Base-by-base conservation (phyloP, 1,140 invertebrate species). In the Aphelenchoides avenae region DNA sequence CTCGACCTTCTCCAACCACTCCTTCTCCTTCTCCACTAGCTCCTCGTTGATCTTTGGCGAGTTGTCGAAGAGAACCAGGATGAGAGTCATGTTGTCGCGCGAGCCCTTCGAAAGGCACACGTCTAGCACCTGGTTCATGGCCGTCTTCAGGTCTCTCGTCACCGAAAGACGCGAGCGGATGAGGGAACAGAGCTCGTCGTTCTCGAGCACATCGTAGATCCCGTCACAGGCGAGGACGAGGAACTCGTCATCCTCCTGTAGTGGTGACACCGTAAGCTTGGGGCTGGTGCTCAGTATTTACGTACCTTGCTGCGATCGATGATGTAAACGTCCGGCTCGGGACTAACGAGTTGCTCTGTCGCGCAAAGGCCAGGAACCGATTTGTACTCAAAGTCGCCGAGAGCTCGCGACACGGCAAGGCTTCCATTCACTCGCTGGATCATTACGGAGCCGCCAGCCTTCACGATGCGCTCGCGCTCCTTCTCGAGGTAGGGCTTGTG, bases 11-110 rank as follows among this genome's bases (percentile, higher is more conserved):
- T 40, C 42, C 15, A 57, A 29, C 71, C 73, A 77, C 15, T 62
- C 43, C 15, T 44, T 43, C 33, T 91, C 87, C 59, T 84, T 83
- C 77, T 96, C 91, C 67, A 86, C 86, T 60, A 88, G 87, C 78
- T 91, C 88, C 43, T 86, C 82, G 74, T 84, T 85, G 52, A 89
- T 85, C 77, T 86, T 86, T 44, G 92, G 91, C 55, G 91, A 90
- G 63, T 86, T 89, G 47, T 89, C 88, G 78, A 98, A 94, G 62
- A 87, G 86, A 68, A 98, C 89, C 78, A 98, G 83, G 55, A 98
- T 89, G 80, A 98, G 89, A 80, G 91, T 97, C 91, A 99, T 98
- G 83, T 99, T 98, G 82, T 99, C 94, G 81, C 89, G 85, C 81
- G 91, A 96, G 58, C 94, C 93, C 86, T 96, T 97, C 78, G 91